Evolutionary conservation across 2,888 invertebrate genomes (phyloP).

Genomic region (Thelaira solivaga): DNA sequence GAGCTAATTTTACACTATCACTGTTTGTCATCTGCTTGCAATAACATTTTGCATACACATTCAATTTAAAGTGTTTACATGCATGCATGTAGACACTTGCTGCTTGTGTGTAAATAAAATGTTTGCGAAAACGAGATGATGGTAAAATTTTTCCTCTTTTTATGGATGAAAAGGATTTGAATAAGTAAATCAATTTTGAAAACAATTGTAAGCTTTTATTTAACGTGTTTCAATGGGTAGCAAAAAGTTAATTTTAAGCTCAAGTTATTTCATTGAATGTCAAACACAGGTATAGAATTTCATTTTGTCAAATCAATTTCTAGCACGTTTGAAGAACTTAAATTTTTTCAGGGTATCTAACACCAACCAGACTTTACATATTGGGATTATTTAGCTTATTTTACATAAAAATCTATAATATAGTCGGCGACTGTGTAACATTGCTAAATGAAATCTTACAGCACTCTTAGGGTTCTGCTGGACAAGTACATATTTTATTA

Average conservation of each 20-base stretch:
- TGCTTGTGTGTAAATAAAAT: background rate
- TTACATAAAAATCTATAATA: too few species aligned
- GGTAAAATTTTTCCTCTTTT: background rate
- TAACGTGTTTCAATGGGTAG: background rate
- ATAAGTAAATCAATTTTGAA: conserved; percentile 21
- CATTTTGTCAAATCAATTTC: too few species aligned
- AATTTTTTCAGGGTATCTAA: too few species aligned
- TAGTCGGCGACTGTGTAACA: too few species aligned
- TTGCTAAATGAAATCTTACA: too few species aligned
- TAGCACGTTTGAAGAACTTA: too few species aligned
- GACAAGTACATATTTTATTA: too few species aligned
- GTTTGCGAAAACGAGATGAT: background rate
- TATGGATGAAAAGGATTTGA: background rate
- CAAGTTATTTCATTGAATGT: too few species aligned
- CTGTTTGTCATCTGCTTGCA: conserved; percentile 32
- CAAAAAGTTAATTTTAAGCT: conserved; percentile 13
- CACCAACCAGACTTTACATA: too few species aligned
- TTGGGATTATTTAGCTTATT: too few species aligned
- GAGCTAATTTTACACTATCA: conserved; percentile 42
- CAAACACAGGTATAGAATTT: background rate
- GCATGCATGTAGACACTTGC: background rate
- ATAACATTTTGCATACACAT: conserved; percentile 4
- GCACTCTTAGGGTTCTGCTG: too few species aligned
- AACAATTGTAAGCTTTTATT: background rate
- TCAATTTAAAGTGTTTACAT: background rate